Conservation (phyloP, 37 sponge, comb jelly and placozoan genomes). For the Chondrosia reniformis region DNA sequence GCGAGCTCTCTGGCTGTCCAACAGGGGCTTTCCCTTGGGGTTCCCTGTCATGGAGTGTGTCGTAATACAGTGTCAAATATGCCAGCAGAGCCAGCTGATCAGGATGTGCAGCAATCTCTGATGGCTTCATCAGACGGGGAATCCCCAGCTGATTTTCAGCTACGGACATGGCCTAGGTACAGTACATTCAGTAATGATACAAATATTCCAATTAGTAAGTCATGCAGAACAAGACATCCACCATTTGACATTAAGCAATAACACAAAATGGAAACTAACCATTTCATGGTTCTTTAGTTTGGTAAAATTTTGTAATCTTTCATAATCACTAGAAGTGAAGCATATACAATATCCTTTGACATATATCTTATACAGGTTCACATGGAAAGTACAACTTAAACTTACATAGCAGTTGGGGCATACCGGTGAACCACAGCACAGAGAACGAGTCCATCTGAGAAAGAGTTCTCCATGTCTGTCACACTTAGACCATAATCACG, state of each 20-base stretch:
- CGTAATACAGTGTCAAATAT: slow-evolving; percentile 66
- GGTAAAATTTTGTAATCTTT: no score
- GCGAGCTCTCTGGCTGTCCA: no score
- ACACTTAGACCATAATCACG: slow-evolving; percentile 35
- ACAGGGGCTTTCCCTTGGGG: slow-evolving; percentile 36
- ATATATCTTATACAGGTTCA: background rate
- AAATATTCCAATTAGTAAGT: slow-evolving; percentile 7
- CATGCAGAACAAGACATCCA: background rate
- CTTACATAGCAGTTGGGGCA: slow-evolving; percentile 71
- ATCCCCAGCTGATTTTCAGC: slow-evolving; percentile 64
- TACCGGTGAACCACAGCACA: slow-evolving; percentile 77
- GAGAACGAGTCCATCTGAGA: slow-evolving; percentile 70
- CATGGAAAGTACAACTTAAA: background rate
- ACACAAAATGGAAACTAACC: background rate
- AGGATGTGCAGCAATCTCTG: slow-evolving; percentile 55
- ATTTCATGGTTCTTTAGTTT: no score
- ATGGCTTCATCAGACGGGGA: slow-evolving; percentile 52
- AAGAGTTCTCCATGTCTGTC: slow-evolving; percentile 58
- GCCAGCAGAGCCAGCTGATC: slow-evolving; percentile 67
- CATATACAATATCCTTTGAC: background rate
- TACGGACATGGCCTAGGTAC: slow-evolving; percentile 58
- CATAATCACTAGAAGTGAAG: no score
- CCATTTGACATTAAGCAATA: background rate
- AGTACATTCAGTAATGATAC: no score
- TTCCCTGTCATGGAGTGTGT: slow-evolving; percentile 57